A percentile compares a stretch with the other conserved stretches of the same genome.
Evolutionary conservation across 2,888 invertebrate species (phyloP).

Genomic region (Andrena bicolor): DNA sequence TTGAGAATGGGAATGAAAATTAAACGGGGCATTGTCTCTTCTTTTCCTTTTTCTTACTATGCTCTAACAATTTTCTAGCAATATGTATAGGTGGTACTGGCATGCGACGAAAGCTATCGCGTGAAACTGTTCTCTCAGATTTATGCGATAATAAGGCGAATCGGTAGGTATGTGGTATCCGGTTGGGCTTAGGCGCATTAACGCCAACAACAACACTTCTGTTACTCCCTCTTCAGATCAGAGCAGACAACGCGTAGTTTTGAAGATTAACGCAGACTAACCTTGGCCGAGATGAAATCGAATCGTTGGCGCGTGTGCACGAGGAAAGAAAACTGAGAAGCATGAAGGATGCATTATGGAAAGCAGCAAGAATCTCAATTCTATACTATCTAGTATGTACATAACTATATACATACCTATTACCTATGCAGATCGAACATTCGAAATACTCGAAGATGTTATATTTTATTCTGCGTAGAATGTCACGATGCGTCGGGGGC

Average conservation of each 20-base stretch:
- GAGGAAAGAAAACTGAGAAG: constrained; percentile 18
- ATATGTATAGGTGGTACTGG: too few species aligned
- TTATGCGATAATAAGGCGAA: too few species aligned
- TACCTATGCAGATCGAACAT: too few species aligned
- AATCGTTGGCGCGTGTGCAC: constrained; percentile 15
- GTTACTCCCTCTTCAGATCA: too few species aligned
- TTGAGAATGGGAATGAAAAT: background rate
- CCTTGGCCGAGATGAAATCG: constrained; percentile 56
- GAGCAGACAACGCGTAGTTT: constrained; percentile 18
- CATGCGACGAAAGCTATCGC: too few species aligned
- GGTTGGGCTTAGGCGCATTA: too few species aligned
- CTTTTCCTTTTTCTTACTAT: background rate
- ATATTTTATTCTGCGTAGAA: background rate
- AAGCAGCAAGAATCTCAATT: constrained; percentile 1
- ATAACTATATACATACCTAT: too few species aligned
- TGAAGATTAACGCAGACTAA: constrained; percentile 24
- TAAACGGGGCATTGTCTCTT: background rate
- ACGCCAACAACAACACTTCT: background rate
- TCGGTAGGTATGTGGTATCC: too few species aligned
- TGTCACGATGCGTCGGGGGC: background rate
- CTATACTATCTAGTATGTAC: too few species aligned
- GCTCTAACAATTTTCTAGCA: too few species aligned
- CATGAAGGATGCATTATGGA: constrained; percentile 1
- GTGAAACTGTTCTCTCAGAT: too few species aligned
- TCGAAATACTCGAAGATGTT: background rate